Evolutionary conservation across 2,888 invertebrate species (phyloP).

Genomic region (Nasonovia ribisnigri): DNA sequence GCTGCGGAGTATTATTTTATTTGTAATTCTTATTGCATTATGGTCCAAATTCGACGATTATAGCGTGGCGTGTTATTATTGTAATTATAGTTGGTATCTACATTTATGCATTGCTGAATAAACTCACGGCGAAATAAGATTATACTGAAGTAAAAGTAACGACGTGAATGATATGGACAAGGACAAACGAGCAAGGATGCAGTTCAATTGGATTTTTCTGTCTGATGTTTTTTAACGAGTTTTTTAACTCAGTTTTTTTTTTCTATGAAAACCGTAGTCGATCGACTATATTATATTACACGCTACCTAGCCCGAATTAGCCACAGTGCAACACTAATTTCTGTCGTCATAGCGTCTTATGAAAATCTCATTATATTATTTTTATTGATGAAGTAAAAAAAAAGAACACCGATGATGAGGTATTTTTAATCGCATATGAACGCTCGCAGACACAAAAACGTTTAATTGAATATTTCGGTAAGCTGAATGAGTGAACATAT

Average conservation of each 20-base stretch:
- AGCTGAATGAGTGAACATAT: not conserved
- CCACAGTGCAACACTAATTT: not conserved
- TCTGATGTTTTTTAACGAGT: not conserved
- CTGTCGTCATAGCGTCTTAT: not conserved
- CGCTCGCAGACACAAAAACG: not conserved
- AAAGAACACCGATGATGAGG: not conserved
- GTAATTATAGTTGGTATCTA: conserved; percentile 1
- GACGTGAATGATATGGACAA: conserved; percentile 13
- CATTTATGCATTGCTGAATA: not conserved
- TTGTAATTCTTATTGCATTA: not conserved
- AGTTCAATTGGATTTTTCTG: conserved; percentile 16
- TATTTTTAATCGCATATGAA: not conserved
- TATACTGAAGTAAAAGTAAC: conserved; percentile 11
- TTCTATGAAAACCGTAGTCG: not conserved
- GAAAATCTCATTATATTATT: not conserved
- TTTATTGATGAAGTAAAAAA: not conserved
- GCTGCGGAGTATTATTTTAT: not conserved
- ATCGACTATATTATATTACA: not conserved
- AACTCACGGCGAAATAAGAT: conserved; percentile 9
- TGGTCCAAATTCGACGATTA: not conserved
- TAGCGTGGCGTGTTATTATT: not conserved
- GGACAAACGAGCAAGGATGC: conserved; percentile 26
- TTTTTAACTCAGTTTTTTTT: not conserved
- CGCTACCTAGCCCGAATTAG: not conserved
- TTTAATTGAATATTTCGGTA: not conserved